Percentiles rank a stretch among this genome's conserved stretches.
These are phyloP conservation scores for Drosophila fungiperda DNA, from an alignment of 2,888 invertebrate species.

Conservation along the genomic window DNA sequence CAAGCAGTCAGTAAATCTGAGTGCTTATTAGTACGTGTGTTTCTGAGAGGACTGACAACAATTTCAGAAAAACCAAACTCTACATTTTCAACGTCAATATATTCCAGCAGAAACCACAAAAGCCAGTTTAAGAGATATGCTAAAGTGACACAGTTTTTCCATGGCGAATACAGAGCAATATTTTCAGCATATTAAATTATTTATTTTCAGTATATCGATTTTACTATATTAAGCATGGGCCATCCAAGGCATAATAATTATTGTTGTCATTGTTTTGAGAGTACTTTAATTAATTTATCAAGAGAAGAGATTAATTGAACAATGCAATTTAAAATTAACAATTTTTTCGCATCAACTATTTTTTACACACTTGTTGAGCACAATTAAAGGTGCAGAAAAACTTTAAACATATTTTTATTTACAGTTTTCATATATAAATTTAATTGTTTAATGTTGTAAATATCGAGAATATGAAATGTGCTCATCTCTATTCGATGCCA, in stretches of 20 bases:
- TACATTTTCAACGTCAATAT: constrained; percentile 36
- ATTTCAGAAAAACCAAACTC: constrained; percentile 51
- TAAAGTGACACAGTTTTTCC: background rate
- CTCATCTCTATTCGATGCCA: background rate
- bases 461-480: background rate
- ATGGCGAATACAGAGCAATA: background rate
- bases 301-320: background rate
- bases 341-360: background rate
- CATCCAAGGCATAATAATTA: background rate
- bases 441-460: background rate
- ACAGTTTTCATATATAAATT: background rate
- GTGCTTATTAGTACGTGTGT: background rate
- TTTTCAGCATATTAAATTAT: background rate
- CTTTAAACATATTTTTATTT: background rate
- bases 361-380: background rate
- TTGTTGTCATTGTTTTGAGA: background rate
- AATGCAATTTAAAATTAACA: background rate
- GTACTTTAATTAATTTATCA: background rate
- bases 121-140: constrained; percentile 10
- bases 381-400: background rate
- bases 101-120: constrained; percentile 21
- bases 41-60: constrained; percentile 42
- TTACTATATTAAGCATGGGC: too few relatives aligned
- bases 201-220: background rate
- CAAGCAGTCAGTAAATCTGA: background rate